phyloP scores from a whole-genome alignment of 2,113 vertebrate species.

The Cairina moschata region DNA sequence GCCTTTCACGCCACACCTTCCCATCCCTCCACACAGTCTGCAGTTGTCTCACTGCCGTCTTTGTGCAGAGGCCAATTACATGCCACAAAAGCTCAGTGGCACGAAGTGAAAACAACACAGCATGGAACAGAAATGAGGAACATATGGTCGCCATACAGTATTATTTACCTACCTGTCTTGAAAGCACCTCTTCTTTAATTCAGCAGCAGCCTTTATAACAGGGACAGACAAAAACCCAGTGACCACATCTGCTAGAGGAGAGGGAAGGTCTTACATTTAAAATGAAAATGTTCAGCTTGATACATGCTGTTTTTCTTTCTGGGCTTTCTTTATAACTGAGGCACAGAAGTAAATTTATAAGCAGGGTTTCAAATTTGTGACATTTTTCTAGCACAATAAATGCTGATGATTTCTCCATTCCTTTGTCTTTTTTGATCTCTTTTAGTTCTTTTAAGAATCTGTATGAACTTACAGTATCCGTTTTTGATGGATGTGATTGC shows the following conservation, averaged over 20 bases:
- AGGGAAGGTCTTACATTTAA: neutral
- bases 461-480: neutral
- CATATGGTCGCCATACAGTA: neutral
- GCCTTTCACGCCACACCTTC: accelerated
- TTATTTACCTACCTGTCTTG: neutral
- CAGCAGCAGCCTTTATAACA: neutral
- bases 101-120: neutral
- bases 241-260: neutral
- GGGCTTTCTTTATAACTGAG: neutral
- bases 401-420: neutral
- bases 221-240: neutral
- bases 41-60: neutral
- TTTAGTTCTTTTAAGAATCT: neutral
- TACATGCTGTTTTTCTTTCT: neutral
- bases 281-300: neutral
- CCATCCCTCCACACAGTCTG: neutral
- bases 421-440: neutral
- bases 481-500: neutral
- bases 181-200: neutral
- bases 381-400: neutral
- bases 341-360: neutral
- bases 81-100: neutral
- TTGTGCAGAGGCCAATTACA: neutral
- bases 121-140: neutral
- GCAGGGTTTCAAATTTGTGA: neutral